Evolutionary conservation across 2,113 vertebrate genomes (phyloP).

Genomic region (Tragelaphus buxtoni): DNA sequence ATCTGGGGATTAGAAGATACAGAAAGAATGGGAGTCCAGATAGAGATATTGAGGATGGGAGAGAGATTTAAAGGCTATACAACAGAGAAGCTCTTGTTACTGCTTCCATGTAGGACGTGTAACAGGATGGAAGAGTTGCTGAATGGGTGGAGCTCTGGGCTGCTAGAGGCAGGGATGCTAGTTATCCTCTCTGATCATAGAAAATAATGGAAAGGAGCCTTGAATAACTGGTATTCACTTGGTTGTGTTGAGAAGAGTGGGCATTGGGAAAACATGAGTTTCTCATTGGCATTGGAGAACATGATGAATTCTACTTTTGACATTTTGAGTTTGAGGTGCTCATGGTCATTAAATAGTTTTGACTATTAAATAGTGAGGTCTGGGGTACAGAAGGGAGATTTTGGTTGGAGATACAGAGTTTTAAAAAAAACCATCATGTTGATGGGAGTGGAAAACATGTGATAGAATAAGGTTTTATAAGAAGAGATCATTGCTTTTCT

Average conservation of each 20-base stretch:
- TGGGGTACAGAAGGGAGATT: neutral
- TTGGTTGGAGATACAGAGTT: neutral
- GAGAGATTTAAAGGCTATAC: neutral
- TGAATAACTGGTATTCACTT: neutral
- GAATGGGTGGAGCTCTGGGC: neutral
- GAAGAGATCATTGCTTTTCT: neutral
- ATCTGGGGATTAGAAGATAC: neutral
- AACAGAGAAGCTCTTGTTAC: neutral
- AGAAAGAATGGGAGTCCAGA: neutral
- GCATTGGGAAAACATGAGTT: neutral
- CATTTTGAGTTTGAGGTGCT: neutral
- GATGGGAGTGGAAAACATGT: neutral
- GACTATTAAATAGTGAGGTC: neutral
- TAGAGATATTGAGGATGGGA: neutral
- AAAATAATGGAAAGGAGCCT: neutral
- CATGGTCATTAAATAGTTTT: neutral
- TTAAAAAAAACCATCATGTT: neutral
- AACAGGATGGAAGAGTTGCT: neutral
- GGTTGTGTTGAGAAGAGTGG: neutral
- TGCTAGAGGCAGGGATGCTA: neutral
- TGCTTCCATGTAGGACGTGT: neutral
- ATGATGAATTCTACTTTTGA: neutral
- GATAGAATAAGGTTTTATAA: neutral
- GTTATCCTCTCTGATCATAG: neutral
- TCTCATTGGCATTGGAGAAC: neutral